Conservation (phyloP, 2,888 invertebrate genomes). For the Onchidella celtica region DNA sequence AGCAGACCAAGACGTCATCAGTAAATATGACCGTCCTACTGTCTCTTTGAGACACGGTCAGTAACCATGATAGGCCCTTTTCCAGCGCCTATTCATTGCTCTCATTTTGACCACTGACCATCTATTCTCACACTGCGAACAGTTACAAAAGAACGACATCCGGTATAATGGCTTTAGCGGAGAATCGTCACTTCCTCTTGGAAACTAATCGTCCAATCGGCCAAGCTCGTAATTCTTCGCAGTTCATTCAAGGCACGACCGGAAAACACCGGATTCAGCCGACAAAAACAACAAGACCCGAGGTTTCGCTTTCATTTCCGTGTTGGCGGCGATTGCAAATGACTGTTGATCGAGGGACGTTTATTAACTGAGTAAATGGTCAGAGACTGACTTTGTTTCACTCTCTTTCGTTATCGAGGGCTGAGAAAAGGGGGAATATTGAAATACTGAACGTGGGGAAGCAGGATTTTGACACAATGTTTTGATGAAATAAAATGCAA, state of each 20-base stretch:
- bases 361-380: slow-evolving; percentile 28
- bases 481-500: too few relatives aligned
- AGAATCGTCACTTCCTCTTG: neutral
- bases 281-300: slow-evolving; percentile 32
- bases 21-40: too few relatives aligned
- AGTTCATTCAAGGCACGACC: slow-evolving; percentile 27
- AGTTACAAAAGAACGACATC: neutral
- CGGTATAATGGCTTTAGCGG: neutral
- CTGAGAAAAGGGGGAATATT: neutral
- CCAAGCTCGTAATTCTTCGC: slow-evolving; percentile 27
- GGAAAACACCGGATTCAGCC: slow-evolving; percentile 12
- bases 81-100: too few relatives aligned
- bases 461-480: too few relatives aligned
- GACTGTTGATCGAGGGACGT: neutral
- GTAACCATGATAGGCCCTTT: too few relatives aligned
- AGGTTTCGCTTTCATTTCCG: slow-evolving; percentile 36
- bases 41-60: too few relatives aligned
- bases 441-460: neutral
- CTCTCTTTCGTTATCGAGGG: slow-evolving; percentile 13
- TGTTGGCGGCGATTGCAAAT: slow-evolving; percentile 5
- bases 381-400: slow-evolving; percentile 31
- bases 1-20: too few relatives aligned
- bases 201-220: slow-evolving; percentile 33
- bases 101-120: neutral
- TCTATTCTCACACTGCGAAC: neutral